Evolutionary conservation across 2,888 invertebrate genomes (phyloP).

Genomic region (Hesperia comma): DNA sequence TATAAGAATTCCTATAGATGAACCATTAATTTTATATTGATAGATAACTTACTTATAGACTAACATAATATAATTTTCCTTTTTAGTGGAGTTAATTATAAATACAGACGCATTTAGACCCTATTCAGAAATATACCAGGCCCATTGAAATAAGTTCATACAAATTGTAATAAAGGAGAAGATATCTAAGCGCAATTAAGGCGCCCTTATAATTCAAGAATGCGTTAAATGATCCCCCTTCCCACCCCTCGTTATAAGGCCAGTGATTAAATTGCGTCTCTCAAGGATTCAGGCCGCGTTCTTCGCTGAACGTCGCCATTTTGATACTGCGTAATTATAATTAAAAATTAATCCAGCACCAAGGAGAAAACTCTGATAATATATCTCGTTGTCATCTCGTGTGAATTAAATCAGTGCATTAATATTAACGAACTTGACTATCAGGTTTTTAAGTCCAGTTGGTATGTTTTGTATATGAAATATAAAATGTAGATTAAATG

Average conservation of each 20-base stretch:
- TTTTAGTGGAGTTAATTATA: background rate
- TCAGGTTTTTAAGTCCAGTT: conserved; percentile 22
- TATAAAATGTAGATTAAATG: conserved; percentile 12
- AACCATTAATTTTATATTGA: background rate
- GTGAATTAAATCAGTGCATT: conserved; percentile 45
- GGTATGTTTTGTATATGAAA: conserved; percentile 6
- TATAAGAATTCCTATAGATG: background rate
- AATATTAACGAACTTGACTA: conserved; percentile 44
- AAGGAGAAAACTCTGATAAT: conserved; percentile 59
- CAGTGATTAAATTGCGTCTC: conserved; percentile 76
- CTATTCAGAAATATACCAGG: conserved; percentile 37
- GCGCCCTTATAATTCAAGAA: conserved; percentile 74
- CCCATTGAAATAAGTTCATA: conserved; percentile 52
- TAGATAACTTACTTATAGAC: too few relatives aligned
- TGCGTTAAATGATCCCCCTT: conserved; percentile 68
- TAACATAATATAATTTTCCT: background rate
- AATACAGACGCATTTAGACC: background rate
- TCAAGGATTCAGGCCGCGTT: conserved; percentile 68
- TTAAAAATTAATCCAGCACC: conserved; percentile 76
- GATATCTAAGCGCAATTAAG: conserved; percentile 73
- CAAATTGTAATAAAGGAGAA: conserved; percentile 73
- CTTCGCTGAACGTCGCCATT: conserved; percentile 59
- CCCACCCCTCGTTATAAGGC: conserved; percentile 69
- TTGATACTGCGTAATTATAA: conserved; percentile 73
- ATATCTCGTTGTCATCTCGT: conserved; percentile 51